These are phyloP conservation scores for Catharus ustulatus DNA, from an alignment of 2,797 vertebrate genomes.

Conservation along the genomic window DNA sequence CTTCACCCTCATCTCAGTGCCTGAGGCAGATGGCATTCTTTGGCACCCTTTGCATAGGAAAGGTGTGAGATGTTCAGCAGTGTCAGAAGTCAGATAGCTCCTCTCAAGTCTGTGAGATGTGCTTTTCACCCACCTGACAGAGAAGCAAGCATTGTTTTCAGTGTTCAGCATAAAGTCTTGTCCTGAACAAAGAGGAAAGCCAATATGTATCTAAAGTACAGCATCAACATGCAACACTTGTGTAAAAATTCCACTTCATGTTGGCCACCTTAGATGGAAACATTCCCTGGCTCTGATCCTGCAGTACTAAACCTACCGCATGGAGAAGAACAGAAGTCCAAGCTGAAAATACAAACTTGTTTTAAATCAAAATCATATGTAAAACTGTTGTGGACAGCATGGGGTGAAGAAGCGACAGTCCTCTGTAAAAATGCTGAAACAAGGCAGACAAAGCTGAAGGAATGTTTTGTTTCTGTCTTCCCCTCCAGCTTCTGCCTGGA, in stretches of 20 bases:
- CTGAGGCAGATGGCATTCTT: neutral
- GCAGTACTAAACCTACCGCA: slow-evolving; percentile 48
- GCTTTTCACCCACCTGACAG: neutral
- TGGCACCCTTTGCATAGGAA: neutral
- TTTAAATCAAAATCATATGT: slow-evolving; percentile 46
- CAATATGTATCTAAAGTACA: neutral
- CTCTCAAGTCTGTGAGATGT: neutral
- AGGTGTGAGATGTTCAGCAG: neutral
- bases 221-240: neutral
- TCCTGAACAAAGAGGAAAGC: neutral
- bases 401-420: neutral
- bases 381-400: slow-evolving; percentile 17
- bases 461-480: slow-evolving; percentile 15
- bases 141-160: neutral
- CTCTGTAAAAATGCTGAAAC: neutral
- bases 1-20: neutral
- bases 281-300: slow-evolving; percentile 19
- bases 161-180: neutral
- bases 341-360: slow-evolving; percentile 27
- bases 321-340: slow-evolving; percentile 38
- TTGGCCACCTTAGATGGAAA: slow-evolving; percentile 46
- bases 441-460: neutral
- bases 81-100: neutral
- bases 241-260: slow-evolving; percentile 30
- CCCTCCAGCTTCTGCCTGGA: neutral